Evolutionary conservation across 2,113 vertebrate genomes (phyloP).

Genomic region (Amazona guildingii): DNA sequence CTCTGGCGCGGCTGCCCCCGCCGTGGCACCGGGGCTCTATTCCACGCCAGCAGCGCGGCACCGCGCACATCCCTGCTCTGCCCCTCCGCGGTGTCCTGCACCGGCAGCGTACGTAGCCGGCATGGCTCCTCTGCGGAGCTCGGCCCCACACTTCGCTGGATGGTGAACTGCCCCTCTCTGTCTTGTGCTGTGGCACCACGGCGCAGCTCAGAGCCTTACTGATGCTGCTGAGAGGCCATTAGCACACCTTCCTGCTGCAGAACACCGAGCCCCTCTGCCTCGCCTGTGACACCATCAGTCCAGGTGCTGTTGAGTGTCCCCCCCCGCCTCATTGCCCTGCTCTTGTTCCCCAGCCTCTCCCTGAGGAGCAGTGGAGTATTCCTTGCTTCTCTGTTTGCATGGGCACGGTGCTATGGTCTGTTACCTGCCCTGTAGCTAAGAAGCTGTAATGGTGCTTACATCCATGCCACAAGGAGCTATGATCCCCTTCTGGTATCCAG

Average conservation of each 20-base stretch:
- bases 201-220: too few relatives aligned
- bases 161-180: neutral
- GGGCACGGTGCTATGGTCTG: neutral
- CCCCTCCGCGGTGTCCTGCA: neutral
- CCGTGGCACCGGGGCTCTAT: neutral
- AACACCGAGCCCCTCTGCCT: neutral
- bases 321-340: neutral
- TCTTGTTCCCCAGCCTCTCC: neutral
- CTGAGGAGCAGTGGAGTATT: too few relatives aligned
- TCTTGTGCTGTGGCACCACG: neutral
- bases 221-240: neutral
- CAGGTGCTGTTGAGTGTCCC: neutral
- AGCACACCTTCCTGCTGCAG: neutral
- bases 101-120: neutral
- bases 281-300: neutral
- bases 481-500: neutral
- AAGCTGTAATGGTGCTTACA: neutral
- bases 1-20: too few relatives aligned
- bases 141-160: neutral
- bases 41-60: neutral
- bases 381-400: rapidly evolving
- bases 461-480: neutral
- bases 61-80: too few relatives aligned
- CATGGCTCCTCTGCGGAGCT: neutral
- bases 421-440: rapidly evolving